phyloP scores from a whole-genome alignment of 2,113 vertebrate genomes.

The Chamaetylas fuelleborni region DNA sequence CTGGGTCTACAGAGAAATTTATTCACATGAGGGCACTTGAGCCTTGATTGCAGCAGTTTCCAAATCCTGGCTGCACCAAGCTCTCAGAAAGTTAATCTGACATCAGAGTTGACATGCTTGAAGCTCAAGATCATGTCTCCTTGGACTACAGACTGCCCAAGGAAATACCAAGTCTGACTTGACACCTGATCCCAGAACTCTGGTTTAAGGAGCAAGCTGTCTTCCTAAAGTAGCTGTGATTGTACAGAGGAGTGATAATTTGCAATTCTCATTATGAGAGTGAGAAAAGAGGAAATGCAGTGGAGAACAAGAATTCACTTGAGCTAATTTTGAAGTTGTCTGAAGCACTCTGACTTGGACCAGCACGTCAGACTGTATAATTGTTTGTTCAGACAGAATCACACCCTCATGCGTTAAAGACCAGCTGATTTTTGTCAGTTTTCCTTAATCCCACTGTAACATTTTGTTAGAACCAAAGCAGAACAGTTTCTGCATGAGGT shows the following conservation, averaged over 20 bases:
- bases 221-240: not conserved
- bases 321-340: not conserved
- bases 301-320: not conserved
- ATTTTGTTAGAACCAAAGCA: not conserved
- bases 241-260: not conserved
- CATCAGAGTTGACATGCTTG: not conserved
- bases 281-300: not conserved
- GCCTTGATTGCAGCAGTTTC: not conserved
- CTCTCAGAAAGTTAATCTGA: not conserved
- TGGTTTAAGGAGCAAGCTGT: not conserved
- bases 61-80: not conserved
- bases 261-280: not conserved
- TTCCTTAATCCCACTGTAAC: not conserved
- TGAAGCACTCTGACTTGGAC: not conserved
- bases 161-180: not conserved
- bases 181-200: not conserved
- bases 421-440: not conserved
- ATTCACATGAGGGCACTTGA: too few species aligned
- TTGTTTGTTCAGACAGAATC: not conserved
- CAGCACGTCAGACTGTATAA: fast-evolving
- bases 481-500: not conserved
- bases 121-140: not conserved
- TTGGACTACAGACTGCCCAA: not conserved
- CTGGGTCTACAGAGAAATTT: too few species aligned
- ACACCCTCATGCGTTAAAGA: not conserved